Evolutionary conservation across 1,140 invertebrate genomes (phyloP).

Genomic region (Brachionus rotundiformis): DNA sequence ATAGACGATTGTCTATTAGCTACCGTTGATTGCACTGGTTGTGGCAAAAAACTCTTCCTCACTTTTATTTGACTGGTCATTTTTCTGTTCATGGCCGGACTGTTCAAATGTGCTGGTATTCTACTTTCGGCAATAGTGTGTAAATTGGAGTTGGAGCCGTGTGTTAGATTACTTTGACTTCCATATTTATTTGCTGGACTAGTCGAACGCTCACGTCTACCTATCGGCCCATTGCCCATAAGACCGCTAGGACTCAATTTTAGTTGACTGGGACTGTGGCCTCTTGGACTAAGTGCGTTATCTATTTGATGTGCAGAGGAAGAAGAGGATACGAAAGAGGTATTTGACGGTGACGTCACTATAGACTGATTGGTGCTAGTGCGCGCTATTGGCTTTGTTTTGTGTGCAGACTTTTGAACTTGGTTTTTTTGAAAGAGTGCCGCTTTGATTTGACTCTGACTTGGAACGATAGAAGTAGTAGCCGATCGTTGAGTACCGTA

Average conservation of each 20-base stretch:
- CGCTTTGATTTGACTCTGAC: constrained; percentile 20
- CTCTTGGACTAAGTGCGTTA: constrained; percentile 6
- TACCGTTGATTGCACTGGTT: not conserved
- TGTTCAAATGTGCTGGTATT: constrained; percentile 34
- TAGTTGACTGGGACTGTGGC: not conserved
- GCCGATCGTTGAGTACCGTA: constrained; percentile 30
- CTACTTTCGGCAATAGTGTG: constrained; percentile 23
- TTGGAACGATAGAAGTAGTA: constrained; percentile 39
- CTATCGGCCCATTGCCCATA: too few species aligned
- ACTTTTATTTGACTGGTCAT: not conserved
- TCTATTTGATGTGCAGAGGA: not conserved
- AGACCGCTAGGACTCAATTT: too few species aligned
- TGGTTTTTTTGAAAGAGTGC: constrained; percentile 2
- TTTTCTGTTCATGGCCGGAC: constrained; percentile 23
- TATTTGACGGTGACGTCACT: not conserved
- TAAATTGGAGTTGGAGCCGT: constrained; percentile 15
- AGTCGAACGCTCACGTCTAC: not conserved
- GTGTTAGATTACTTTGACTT: not conserved
- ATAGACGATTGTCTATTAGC: constrained; percentile 40
- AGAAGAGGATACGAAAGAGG: not conserved
- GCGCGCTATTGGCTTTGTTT: not conserved
- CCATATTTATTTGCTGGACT: constrained; percentile 14
- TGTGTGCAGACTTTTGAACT: not conserved
- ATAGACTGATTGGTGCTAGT: constrained; percentile 12
- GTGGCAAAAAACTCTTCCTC: constrained; percentile 51